Evolutionary conservation across 2,888 invertebrate species (phyloP).

Genomic region (Pyrrhosoma nymphula): DNA sequence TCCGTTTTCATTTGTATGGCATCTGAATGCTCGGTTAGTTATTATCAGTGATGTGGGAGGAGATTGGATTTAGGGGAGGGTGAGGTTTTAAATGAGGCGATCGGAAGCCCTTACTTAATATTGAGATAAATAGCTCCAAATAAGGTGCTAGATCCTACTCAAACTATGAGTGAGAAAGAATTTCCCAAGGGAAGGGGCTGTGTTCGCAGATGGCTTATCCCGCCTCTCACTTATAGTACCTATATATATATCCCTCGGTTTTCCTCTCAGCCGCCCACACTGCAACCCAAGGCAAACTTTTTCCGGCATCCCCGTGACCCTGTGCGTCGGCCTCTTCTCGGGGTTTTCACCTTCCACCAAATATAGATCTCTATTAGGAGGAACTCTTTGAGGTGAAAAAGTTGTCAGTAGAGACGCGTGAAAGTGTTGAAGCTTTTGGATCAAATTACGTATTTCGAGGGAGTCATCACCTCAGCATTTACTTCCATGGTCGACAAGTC

Average conservation of each 20-base stretch:
- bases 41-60: background rate
- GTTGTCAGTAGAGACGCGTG: no score
- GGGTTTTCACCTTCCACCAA: background rate
- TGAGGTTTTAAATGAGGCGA: background rate
- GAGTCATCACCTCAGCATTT: no score
- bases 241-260: background rate
- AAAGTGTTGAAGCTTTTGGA: no score
- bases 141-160: background rate
- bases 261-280: background rate
- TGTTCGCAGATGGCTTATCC: background rate
- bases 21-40: no score
- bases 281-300: background rate
- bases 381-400: background rate
- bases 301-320: background rate
- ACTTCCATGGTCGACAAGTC: no score
- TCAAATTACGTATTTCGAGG: no score
- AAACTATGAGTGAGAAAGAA: background rate
- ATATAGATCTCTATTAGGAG: background rate
- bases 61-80: background rate
- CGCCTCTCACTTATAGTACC: background rate
- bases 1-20: no score
- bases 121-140: background rate
- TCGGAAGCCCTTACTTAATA: background rate
- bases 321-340: no score
- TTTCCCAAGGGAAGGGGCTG: background rate